phyloP scores from a whole-genome alignment of 2,113 vertebrate genomes.

The Vicugna pacos region DNA sequence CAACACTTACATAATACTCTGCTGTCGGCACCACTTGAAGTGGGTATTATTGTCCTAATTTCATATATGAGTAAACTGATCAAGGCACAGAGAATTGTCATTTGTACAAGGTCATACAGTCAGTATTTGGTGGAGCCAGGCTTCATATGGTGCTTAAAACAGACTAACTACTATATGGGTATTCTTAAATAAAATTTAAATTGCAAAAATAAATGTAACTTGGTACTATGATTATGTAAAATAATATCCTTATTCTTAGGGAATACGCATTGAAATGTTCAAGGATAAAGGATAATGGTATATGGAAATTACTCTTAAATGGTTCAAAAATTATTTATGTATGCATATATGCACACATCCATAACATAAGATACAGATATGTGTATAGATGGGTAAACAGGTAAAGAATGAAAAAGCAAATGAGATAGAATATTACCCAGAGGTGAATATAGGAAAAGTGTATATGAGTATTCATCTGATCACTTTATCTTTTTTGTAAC shows the following conservation, averaged over 20 bases:
- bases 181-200: not conserved
- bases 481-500: not conserved
- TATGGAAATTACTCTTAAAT: not conserved
- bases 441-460: not conserved
- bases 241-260: not conserved
- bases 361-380: not conserved
- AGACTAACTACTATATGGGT: not conserved
- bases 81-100: not conserved
- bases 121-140: not conserved
- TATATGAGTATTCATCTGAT: not conserved
- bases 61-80: not conserved
- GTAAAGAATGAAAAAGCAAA: not conserved
- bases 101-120: not conserved
- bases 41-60: not conserved
- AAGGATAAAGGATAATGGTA: not conserved
- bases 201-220: not conserved
- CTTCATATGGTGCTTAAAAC: not conserved
- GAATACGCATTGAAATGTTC: not conserved
- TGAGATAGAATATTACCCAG: not conserved
- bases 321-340: not conserved
- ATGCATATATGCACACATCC: fast-evolving
- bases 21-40: not conserved
- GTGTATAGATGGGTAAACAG: not conserved
- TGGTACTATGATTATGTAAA: not conserved
- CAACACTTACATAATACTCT: not conserved